These are phyloP conservation scores for Dorcus hopei DNA, from an alignment of 2,888 invertebrate species.

Conservation along the genomic window DNA sequence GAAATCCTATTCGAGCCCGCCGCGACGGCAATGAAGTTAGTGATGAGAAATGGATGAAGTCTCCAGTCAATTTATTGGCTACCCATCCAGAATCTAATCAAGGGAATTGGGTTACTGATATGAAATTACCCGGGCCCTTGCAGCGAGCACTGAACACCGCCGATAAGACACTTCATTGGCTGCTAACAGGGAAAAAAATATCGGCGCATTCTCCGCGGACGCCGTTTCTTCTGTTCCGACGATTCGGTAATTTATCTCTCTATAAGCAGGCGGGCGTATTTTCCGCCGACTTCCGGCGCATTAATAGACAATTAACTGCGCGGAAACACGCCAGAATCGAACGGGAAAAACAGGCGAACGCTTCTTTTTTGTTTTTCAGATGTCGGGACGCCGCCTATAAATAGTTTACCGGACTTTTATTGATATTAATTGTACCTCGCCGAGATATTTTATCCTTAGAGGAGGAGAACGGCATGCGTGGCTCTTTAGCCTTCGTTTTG, in stretches of 20 bases:
- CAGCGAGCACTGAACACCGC: constrained; percentile 45
- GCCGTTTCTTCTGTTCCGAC: no score
- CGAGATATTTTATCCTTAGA: constrained; percentile 16
- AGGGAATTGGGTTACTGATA: constrained; percentile 50
- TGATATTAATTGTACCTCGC: constrained; percentile 26
- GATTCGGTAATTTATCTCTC: no score
- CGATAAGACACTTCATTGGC: constrained; percentile 43
- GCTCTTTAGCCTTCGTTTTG: constrained; percentile 14
- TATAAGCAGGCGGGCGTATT: no score
- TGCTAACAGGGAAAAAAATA: no score
- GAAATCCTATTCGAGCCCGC: constrained; percentile 43
- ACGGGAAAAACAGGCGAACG: not conserved
- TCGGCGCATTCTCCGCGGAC: no score
- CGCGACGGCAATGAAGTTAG: constrained; percentile 48
- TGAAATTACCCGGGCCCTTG: constrained; percentile 43
- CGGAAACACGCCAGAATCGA: no score
- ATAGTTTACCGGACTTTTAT: constrained; percentile 26
- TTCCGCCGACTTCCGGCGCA: no score
- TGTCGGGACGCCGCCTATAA: constrained; percentile 12
- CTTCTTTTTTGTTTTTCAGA: constrained; percentile 11
- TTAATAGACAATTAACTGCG: no score
- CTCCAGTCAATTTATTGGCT: constrained; percentile 51
- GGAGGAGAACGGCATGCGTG: constrained; percentile 14
- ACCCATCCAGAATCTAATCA: constrained; percentile 51
- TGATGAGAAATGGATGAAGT: constrained; percentile 48